Percentiles rank a stretch among this genome's conserved stretches.
These are phyloP conservation scores for Datnioides undecimradiatus DNA, from an alignment of 2,113 vertebrate genomes.

Conservation along the genomic window DNA sequence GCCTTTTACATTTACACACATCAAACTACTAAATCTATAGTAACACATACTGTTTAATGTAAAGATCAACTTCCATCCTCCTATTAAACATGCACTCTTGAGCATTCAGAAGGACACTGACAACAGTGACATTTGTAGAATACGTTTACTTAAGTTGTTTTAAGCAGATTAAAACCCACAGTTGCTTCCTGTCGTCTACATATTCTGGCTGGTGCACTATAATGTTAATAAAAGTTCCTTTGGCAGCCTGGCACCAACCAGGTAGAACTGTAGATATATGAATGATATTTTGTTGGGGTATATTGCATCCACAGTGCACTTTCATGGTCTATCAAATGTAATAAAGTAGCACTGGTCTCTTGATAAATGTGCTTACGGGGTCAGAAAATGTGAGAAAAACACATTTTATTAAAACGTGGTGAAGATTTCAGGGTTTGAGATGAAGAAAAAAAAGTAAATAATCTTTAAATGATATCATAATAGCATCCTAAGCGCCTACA, in stretches of 20 bases:
- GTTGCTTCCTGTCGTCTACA: conserved; percentile 19
- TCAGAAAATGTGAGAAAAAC: not conserved
- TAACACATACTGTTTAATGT: not conserved
- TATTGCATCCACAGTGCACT: conserved; percentile 4
- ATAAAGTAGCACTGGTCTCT: conserved; percentile 17
- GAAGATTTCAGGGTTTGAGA: conserved; percentile 13
- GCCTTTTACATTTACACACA: not conserved
- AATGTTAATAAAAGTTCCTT: conserved; percentile 37
- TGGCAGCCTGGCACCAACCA: conserved; percentile 1
- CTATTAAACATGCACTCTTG: conserved; percentile 2
- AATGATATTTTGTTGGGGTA: conserved; percentile 20
- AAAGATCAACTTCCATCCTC: not conserved
- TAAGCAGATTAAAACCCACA: conserved; percentile 24
- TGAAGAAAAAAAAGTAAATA: not conserved
- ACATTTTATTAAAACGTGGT: conserved; percentile 9
- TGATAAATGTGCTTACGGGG: conserved; percentile 16
- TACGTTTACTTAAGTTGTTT: conserved; percentile 11
- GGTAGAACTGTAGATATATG: not conserved
- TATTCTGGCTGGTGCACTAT: conserved; percentile 5
- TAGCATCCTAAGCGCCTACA: not conserved
- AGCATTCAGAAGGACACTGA: not conserved
- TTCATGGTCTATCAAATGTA: conserved; percentile 35
- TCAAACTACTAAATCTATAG: not conserved
- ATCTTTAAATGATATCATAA: conserved; percentile 12
- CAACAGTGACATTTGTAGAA: not conserved